Evolutionary conservation across 2,797 vertebrate genomes (phyloP), one percentile per base, ranked within the genome.

Genomic region (Apogon hyalosoma): DNA sequence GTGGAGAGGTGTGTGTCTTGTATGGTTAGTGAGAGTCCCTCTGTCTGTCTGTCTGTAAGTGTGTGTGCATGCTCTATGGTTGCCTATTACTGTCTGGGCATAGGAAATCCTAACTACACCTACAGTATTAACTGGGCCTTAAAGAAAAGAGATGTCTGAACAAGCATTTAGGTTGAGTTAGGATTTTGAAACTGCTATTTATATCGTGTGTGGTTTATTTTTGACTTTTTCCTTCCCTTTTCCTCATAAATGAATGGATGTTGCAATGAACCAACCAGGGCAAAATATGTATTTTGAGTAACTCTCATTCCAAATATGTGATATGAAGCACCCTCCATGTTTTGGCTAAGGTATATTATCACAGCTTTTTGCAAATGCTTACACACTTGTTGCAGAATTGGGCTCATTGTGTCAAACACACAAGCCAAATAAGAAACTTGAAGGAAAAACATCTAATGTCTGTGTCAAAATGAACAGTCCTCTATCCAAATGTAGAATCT

Each of bases 51-150:
- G 33, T 54, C 11, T 14, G 45, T 53, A 11, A 36, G 18, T 56
- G 7, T 40, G 49, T 45, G 24, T 58, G 54, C 36, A 19, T 56
- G 52, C 24, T 69, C 42, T 75, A 36, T 55, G 47, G 12, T 50
- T 41, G 28, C 31, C 74, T 70, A 50, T 70, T 28, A 46, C 9
- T 36, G 33, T 36, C 0, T 45, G 11, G 15, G 16, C 42, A 50
- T 41, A 42, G 15, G 51, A 69, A 75, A 79, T 83, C 65, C 67
- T 79, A 80, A 70, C 63, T 74, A 60, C 33, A 72, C 40, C 54
- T 73, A 46, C 14, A 11, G 19, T 31, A 31, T 67, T 15, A 59
- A 49, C n/a, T 19, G 69, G 13, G 7, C 41, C 16, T 36, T 52
- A 4, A 6, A 36, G 36, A 18, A 21, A 75, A 10, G 0, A 68